These are phyloP conservation scores for Melanotaenia maccullochi DNA, from an alignment of 2,797 vertebrate genomes.

Conservation along the genomic window DNA sequence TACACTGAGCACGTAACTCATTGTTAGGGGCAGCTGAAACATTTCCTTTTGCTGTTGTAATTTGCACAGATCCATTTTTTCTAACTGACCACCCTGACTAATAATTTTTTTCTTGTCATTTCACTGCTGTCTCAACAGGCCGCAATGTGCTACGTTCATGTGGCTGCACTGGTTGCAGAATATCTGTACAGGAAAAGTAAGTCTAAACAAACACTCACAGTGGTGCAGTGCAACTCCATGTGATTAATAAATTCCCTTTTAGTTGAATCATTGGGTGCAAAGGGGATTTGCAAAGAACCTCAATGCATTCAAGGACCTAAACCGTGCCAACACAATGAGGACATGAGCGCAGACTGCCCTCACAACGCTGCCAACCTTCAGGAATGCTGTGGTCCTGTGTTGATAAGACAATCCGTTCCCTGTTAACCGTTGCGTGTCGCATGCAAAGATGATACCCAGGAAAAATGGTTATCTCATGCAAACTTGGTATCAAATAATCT, in stretches of 20 bases:
- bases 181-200: constrained; percentile 97
- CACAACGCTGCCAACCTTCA: too few relatives aligned
- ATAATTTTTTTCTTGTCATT: background rate
- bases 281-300: too few relatives aligned
- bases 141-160: constrained; percentile 96
- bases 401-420: constrained; percentile 3
- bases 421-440: constrained; percentile 8
- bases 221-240: background rate
- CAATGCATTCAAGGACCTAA: too few relatives aligned
- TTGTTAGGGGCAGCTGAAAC: background rate
- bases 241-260: too few relatives aligned
- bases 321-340: too few relatives aligned
- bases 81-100: too few relatives aligned
- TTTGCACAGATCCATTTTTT: too few relatives aligned
- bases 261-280: too few relatives aligned
- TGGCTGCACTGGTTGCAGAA: constrained; percentile 94
- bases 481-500: constrained; percentile 12
- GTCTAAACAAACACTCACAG: constrained; percentile 39
- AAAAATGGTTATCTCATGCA: constrained; percentile 38
- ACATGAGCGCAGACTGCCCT: too few relatives aligned
- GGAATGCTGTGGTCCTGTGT: background rate
- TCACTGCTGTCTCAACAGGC: constrained; percentile 81
- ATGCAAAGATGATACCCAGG: constrained; percentile 6
- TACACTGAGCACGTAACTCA: background rate
- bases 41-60: too few relatives aligned